phyloP scores from a whole-genome alignment of 2,113 vertebrate species.

The Hiodon alosoides region DNA sequence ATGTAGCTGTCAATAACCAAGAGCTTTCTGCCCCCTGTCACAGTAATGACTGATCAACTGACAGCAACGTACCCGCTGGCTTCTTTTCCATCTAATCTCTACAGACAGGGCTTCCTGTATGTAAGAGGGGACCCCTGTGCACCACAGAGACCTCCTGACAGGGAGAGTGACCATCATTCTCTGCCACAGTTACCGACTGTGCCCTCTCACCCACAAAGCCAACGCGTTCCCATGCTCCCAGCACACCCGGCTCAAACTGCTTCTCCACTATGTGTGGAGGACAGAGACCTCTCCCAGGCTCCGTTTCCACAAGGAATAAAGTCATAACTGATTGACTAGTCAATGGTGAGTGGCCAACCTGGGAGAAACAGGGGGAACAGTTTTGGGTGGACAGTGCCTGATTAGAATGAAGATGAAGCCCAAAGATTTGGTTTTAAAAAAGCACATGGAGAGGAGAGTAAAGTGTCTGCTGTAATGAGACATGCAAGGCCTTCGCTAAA shows the following conservation, averaged over 20 bases:
- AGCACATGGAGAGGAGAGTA: too few relatives aligned
- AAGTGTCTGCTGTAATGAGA: too few relatives aligned
- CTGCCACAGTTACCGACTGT: not conserved
- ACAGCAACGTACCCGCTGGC: slow-evolving; percentile 38
- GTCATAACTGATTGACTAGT: too few relatives aligned
- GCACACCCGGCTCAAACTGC: not conserved
- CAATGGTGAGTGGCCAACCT: too few relatives aligned
- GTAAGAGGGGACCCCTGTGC: slow-evolving; percentile 21
- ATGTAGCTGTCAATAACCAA: slow-evolving; percentile 16
- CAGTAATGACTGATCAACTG: slow-evolving; percentile 32
- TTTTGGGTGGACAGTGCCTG: too few relatives aligned
- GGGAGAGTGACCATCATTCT: not conserved
- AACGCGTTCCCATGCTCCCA: slow-evolving; percentile 1
- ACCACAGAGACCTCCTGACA: slow-evolving; percentile 30
- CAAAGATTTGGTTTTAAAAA: too few relatives aligned
- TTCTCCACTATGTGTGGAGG: too few relatives aligned
- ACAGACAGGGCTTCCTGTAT: slow-evolving; percentile 48
- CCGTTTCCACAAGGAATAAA: too few relatives aligned
- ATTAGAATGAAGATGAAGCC: too few relatives aligned
- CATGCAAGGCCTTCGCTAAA: too few relatives aligned
- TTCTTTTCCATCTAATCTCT: slow-evolving; percentile 44
- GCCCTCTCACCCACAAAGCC: slow-evolving; percentile 11
- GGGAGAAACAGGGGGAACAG: too few relatives aligned
- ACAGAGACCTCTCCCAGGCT: too few relatives aligned
- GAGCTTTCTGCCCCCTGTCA: slow-evolving; percentile 32